Base-by-base conservation (phyloP, 2,113 vertebrate species). In the Rutilus rutilus region DNA sequence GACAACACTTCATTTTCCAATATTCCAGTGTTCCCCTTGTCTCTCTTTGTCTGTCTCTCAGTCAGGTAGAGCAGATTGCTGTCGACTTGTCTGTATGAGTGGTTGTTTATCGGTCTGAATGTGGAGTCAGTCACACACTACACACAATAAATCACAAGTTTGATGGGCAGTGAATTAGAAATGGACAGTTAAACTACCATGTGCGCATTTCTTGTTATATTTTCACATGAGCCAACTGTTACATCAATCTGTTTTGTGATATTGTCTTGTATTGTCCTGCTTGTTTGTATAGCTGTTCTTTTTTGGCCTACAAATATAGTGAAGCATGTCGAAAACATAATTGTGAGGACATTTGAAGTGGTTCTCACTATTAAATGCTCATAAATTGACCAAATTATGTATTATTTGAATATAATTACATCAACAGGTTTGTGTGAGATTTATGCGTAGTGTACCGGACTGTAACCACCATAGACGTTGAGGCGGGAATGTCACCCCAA, bases 21-120 rank as follows among this genome's bases (percentile, higher is more conserved):
- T 92, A 93, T 95, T 94, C 94, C 95, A 94, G 94, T 94, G 96
- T 52, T 57, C 9, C 15, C 30, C 42, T 82, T n/a, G 52, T 82
- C 62, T 71, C 69, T 25, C 39, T 75, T 75, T 78, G 30, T 25
- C 78, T 39, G 47, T 71, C 74, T 80, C 75, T 64, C 33, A 65
- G 85, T 73, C 82, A 67, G 81, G 27, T 76, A 0, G n/a, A 71
- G 36, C 39, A 45, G 50, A 76, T 54, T 73, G 27, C 64, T 69
- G 17, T 82, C 62, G 25, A 45, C 62, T 33, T 67, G 60, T 67
- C 45, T 82, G 62, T 5, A 27, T 30, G 79, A 50, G 62, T 59
- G 36, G 60, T 42, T 65, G 79, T 57, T 73, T 83, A 39, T 82
- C 62, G 23, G 42, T 50, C 54, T 42, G 42, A 42, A 39, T 39